Evolutionary conservation across 1,140 invertebrate genomes (phyloP), one percentile per base, ranked within the genome.

Genomic region (Zaprionus tsacasi): DNA sequence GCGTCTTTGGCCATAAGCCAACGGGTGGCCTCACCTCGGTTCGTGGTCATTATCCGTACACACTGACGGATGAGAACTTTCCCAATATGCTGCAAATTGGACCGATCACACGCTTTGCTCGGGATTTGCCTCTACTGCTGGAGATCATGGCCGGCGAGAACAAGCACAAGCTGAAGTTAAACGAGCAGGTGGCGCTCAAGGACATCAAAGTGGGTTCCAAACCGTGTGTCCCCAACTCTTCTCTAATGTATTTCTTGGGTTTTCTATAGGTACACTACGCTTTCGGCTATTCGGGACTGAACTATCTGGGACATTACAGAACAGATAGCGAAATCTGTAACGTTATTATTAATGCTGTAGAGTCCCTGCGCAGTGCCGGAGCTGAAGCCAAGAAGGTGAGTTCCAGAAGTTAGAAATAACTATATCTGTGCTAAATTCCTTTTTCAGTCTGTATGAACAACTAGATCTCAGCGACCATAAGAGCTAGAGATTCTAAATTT

Each of bases 1-100:
- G 98, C 17, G 94, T 98, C 8, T 98, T 96, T 91, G 97, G 97
- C 43, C 97, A 98, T 91, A 98, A 98, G 91, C 95, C 97, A 15
- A 96, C 97, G 0, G 93, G 89, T 93, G 95, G 94, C 33, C 88
- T 95, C 21, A 88, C 95, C 48, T 91, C 95, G 0, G 92, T 94
- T 15, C 92, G 93, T 11, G 95, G 95, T 1, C 95, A 95, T 78
- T 94, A 93, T 55, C 95, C 95, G 0, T 87, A 88, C 6, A 78
- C 93, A 0, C 21, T 48, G 10, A 15, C 25, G 1, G 87, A 92
- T 35, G 30, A 70, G 2, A 64, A 65, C 30, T 79, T 92, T 12
- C 15, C 70, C 6, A 45, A 71, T 1, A 86, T 90, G 0, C 73
- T 95, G 21, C 92, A 93, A 0, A 93, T 96, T 2, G 98, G 98